These are phyloP conservation scores for Drosophila nikananu DNA, from an alignment of 1,140 invertebrate genomes.

Conservation along the genomic window DNA sequence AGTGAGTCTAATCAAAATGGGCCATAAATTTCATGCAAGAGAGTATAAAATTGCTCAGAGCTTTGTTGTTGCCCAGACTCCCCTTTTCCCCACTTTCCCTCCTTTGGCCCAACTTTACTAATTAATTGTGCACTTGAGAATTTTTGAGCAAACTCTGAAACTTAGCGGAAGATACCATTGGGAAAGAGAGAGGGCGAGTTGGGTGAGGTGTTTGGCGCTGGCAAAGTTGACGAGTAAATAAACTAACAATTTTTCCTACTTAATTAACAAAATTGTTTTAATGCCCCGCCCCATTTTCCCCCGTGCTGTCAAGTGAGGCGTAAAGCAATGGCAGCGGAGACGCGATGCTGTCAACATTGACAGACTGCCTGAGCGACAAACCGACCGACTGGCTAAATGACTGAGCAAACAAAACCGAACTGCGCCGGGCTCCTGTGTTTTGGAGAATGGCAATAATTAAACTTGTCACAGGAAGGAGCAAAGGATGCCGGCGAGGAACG, in stretches of 20 bases:
- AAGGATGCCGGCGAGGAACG: constrained; percentile 1
- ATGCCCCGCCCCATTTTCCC: constrained; percentile 42
- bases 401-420: constrained; percentile 68
- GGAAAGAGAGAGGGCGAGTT: constrained; percentile 16
- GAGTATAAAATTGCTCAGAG: constrained; percentile 47
- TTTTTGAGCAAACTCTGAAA: constrained; percentile 77
- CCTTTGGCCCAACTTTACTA: constrained; percentile 69
- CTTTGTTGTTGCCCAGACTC: constrained; percentile 28
- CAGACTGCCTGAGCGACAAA: constrained; percentile 41
- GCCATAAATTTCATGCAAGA: constrained; percentile 62
- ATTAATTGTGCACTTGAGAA: constrained; percentile 84
- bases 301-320: constrained; percentile 59
- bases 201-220: constrained; percentile 55
- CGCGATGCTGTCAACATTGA: constrained; percentile 65
- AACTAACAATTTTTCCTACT: constrained; percentile 84
- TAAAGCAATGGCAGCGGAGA: constrained; percentile 41
- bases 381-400: constrained; percentile 63
- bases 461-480: constrained; percentile 46
- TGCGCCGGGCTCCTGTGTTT: constrained; percentile 16
- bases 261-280: constrained; percentile 84
- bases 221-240: constrained; percentile 82
- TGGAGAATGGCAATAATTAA: constrained; percentile 65
- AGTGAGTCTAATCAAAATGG: constrained; percentile 58
- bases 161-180: constrained; percentile 47
- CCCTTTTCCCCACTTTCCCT: too few species aligned